Evolutionary conservation across 53 echinoderm and acorn worm genomes (phyloP).

Genomic region (Henricia sp.): DNA sequence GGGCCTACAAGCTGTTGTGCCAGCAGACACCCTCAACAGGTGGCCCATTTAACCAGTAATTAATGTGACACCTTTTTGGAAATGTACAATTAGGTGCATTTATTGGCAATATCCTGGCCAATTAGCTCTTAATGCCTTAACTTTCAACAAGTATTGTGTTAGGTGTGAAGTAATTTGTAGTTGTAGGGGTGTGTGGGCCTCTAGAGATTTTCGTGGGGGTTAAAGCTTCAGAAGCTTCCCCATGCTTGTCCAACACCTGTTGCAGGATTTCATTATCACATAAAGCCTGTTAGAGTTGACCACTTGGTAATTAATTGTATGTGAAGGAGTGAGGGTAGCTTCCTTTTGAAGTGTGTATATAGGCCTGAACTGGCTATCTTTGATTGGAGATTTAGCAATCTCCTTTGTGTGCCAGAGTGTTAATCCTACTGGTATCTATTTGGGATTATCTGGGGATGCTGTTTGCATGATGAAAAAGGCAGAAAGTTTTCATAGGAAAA

Average conservation of each 20-base stretch:
- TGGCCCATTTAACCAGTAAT: slow-evolving; percentile 39
- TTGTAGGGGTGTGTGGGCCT: neutral
- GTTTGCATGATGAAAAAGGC: too few relatives aligned
- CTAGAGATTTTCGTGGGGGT: neutral
- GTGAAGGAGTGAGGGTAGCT: too few relatives aligned
- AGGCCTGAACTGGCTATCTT: too few relatives aligned
- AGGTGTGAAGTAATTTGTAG: slow-evolving; percentile 56
- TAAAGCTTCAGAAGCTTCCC: slow-evolving; percentile 23
- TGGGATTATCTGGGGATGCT: too few relatives aligned
- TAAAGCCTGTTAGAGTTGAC: neutral
- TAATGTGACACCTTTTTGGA: slow-evolving; percentile 64
- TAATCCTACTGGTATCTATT: too few relatives aligned
- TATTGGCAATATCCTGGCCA: slow-evolving; percentile 64
- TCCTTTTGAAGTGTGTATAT: too few relatives aligned
- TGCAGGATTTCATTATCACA: slow-evolving; percentile 33
- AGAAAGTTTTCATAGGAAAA: too few relatives aligned
- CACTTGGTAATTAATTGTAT: neutral
- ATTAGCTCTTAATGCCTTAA: slow-evolving; percentile 45
- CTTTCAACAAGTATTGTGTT: slow-evolving; percentile 52
- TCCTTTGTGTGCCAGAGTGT: too few relatives aligned
- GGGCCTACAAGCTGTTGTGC: neutral
- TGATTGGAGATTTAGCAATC: too few relatives aligned
- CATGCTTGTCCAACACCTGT: slow-evolving; percentile 19
- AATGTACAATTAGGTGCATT: slow-evolving; percentile 56
- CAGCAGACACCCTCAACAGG: slow-evolving; percentile 50